Evolutionary conservation across 2,888 invertebrate genomes (phyloP), one percentile per base, ranked within the genome.

Genomic region (Xestia c-nigrum): DNA sequence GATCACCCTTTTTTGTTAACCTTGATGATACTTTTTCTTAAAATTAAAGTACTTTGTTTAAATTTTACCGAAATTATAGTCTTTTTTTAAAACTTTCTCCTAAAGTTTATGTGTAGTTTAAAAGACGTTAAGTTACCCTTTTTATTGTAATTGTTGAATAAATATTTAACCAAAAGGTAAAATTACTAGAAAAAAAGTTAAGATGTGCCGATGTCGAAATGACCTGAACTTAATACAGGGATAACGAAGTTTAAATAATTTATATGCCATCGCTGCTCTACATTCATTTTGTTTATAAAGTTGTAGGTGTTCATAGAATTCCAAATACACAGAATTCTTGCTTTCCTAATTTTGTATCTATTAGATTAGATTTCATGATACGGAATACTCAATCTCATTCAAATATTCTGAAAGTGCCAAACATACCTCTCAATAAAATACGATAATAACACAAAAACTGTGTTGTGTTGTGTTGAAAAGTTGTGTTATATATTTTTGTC

Each of bases 121-220:
- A 82, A 87, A 86, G 82, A 86, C 78, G 82, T 88, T 87, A 88
- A 74, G 64, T 84, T 81, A 76, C 73, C 76, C 73, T 83, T 83
- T 84, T 76, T 72, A 65, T 65, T 75, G 70, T 76, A 67, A 64
- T 76, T 52, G 71, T 76, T 78, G 76, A 81, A 78, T 72, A 79
- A 79, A 83, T 64, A 65, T 78, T 83, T 65, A 52, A 81, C 7
- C 50, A 38, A 82, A 64, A 70, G 80, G 61, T 83, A 16, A 46
- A 31, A 47, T 77, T n/a, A 21, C 1, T 70, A 81, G 4, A 55
- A 76, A 80, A 80, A 80, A 76, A 65, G 7, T 24, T 40, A 14
- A 24, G 14, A 46, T n/a, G 38, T 31, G 52, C 52, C 38, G 21
- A 46, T 66, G 7, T 47, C 12, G 5, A 65, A 66, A 68, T 67